Conservation (phyloP, 2,797 vertebrate genomes). For the Pristis pectinata region DNA sequence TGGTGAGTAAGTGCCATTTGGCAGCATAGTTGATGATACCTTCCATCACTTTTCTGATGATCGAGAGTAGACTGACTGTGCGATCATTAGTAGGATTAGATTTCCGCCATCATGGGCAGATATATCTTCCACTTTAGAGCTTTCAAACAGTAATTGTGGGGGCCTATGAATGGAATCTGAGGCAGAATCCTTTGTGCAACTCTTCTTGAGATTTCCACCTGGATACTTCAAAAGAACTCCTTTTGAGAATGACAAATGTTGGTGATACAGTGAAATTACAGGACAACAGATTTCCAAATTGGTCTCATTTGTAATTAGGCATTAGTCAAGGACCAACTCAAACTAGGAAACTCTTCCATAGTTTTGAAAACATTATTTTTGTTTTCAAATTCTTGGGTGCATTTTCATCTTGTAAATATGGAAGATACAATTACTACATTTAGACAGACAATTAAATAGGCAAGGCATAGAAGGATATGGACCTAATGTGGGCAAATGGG, state of each 20-base stretch:
- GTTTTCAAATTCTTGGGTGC: background rate
- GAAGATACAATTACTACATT: no score
- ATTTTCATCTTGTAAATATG: background rate
- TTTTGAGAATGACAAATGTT: background rate
- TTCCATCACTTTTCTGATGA: no score
- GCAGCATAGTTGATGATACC: no score
- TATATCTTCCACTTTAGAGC: no score
- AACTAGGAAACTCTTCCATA: background rate
- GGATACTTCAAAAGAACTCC: background rate
- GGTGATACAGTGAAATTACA: background rate
- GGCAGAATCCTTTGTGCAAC: background rate
- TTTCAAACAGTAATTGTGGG: background rate
- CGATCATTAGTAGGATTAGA: no score
- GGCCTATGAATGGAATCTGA: background rate
- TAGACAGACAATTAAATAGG: no score
- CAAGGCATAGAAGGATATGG: no score
- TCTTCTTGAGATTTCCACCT: background rate
- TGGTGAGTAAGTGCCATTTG: no score
- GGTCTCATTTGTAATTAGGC: background rate
- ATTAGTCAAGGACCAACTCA: background rate
- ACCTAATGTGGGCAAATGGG: no score
- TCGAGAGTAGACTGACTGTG: no score
- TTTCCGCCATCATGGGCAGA: no score
- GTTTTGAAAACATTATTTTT: background rate
- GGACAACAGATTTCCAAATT: background rate